These are phyloP conservation scores for Alviniconcha strummeri DNA, from an alignment of 2,888 invertebrate genomes.

Conservation along the genomic window DNA sequence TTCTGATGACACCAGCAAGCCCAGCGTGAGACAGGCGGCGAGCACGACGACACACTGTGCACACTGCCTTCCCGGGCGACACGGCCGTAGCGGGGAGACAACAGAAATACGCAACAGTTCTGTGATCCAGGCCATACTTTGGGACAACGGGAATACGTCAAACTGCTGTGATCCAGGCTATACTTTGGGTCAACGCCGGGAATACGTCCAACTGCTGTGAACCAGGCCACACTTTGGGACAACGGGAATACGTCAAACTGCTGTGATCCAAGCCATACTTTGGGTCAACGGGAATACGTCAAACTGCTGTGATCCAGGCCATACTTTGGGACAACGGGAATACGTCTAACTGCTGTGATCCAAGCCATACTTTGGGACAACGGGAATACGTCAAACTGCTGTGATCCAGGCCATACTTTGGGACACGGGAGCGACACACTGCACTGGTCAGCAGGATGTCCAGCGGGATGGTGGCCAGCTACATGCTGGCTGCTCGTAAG, in stretches of 20 bases:
- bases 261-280: background rate
- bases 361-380: background rate
- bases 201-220: background rate
- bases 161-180: background rate
- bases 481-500: constrained; percentile 57
- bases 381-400: background rate
- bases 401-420: background rate
- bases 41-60: no score
- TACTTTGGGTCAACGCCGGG: background rate
- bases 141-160: background rate
- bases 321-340: background rate
- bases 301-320: background rate
- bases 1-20: no score
- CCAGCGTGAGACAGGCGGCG: no score
- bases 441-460: constrained; percentile 23
- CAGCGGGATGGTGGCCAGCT: constrained; percentile 51
- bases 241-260: background rate
- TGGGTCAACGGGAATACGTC: background rate
- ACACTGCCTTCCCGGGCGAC: no score
- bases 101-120: no score
- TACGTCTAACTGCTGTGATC: background rate
- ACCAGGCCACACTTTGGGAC: background rate
- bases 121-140: background rate
- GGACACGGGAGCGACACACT: background rate
- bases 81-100: no score